phyloP scores from a whole-genome alignment of 1,140 invertebrate genomes.

The Drosophila kurseongensis region DNA sequence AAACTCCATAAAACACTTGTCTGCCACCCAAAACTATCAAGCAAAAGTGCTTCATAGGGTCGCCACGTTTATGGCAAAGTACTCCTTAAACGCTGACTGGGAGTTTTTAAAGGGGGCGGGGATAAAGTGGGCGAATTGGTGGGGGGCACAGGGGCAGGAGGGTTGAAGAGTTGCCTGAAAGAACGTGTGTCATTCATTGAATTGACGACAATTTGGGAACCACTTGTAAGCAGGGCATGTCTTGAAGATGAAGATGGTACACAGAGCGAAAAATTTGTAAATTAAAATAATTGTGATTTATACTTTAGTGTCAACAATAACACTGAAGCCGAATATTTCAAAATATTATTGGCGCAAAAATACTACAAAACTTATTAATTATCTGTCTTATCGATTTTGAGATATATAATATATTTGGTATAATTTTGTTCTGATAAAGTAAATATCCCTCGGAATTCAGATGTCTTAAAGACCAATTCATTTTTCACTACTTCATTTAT shows the following conservation, averaged over 20 bases:
- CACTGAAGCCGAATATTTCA: no score
- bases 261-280: slow-evolving; percentile 7
- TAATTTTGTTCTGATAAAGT: no score
- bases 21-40: slow-evolving; percentile 46
- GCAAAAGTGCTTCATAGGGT: slow-evolving; percentile 35
- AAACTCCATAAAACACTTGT: slow-evolving; percentile 53
- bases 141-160: neutral
- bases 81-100: slow-evolving; percentile 48
- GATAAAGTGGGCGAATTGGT: slow-evolving; percentile 1
- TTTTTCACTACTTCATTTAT: no score
- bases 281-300: neutral
- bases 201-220: slow-evolving; percentile 61
- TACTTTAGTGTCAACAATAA: no score
- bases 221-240: slow-evolving; percentile 66
- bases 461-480: no score
- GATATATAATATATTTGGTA: no score
- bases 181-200: slow-evolving; percentile 51
- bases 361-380: no score
- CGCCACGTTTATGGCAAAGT: slow-evolving; percentile 42
- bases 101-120: slow-evolving; percentile 10
- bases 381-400: no score
- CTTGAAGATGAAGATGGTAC: slow-evolving; percentile 12
- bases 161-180: slow-evolving; percentile 9
- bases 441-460: no score
- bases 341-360: no score